A percentile compares a stretch with the other conserved stretches of the same genome.
Conservation (phyloP, 2,113 vertebrate species). For the Tragelaphus imberbis region DNA sequence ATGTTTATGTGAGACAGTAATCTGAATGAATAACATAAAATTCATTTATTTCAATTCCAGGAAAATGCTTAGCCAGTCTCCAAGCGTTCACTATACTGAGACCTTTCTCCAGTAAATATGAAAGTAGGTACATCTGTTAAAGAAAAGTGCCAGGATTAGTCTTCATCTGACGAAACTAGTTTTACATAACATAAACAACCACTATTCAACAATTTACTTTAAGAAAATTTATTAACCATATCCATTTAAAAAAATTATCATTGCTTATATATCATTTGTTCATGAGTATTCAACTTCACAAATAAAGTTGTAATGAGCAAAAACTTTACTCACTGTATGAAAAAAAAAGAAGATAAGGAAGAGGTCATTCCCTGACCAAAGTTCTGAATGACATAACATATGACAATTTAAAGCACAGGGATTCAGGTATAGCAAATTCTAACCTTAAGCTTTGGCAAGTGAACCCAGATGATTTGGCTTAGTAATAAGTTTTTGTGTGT, state of each 20-base stretch:
- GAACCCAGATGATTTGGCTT: not conserved
- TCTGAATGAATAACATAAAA: not conserved
- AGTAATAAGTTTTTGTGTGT: not conserved
- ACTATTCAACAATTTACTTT: not conserved
- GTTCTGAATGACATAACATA: not conserved
- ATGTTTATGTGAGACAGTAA: not conserved
- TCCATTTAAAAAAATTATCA: not conserved
- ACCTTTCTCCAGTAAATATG: not conserved
- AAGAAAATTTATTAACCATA: not conserved
- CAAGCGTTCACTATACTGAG: not conserved
- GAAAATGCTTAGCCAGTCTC: not conserved
- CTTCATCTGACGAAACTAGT: not conserved
- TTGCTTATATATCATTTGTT: not conserved
- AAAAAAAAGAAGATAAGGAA: not conserved
- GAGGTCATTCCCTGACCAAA: not conserved
- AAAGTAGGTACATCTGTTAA: not conserved
- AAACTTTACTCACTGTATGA: not conserved
- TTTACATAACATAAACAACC: not conserved
- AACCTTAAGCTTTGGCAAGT: not conserved
- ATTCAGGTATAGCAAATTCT: not conserved
- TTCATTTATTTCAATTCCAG: not conserved
- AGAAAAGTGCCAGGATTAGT: not conserved
- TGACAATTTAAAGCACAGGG: not conserved
- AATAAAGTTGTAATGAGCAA: not conserved
- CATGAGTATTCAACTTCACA: not conserved